These are phyloP conservation scores for Pollimyrus isidori DNA, from an alignment of 2,113 vertebrate genomes.

Conservation along the genomic window DNA sequence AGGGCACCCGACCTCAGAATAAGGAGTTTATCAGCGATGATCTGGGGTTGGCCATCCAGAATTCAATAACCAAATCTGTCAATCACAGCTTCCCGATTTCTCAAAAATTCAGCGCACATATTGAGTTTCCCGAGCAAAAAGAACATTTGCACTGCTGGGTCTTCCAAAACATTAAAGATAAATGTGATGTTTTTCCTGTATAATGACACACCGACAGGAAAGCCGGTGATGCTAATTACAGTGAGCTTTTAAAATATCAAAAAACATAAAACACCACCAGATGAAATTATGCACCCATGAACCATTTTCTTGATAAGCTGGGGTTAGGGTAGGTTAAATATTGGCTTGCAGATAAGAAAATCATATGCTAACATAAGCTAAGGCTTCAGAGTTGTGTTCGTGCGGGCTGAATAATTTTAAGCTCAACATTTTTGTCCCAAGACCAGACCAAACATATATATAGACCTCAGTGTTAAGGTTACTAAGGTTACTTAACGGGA, in stretches of 20 bases:
- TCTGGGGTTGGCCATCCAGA: background rate
- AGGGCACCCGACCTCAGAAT: background rate
- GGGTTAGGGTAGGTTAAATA: background rate
- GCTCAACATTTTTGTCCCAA: background rate
- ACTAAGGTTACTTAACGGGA: background rate
- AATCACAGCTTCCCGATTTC: background rate
- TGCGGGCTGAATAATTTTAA: background rate
- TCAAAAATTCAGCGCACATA: background rate
- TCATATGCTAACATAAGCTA: background rate
- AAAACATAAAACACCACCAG: background rate
- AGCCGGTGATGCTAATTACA: background rate
- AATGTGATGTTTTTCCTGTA: background rate
- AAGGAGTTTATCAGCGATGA: background rate
- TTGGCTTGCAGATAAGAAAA: background rate
- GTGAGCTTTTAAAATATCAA: background rate
- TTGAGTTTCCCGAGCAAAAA: background rate
- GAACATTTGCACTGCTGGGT: background rate
- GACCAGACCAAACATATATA: background rate
- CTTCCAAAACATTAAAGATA: background rate
- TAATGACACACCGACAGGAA: background rate
- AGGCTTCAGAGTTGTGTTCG: background rate
- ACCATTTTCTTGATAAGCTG: background rate
- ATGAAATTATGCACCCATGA: background rate
- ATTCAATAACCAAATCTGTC: background rate
- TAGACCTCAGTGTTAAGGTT: background rate